Percentiles rank a stretch among this genome's conserved stretches.
Evolutionary conservation across 1,140 invertebrate species (phyloP).

Genomic region (Bombyx mandarina): DNA sequence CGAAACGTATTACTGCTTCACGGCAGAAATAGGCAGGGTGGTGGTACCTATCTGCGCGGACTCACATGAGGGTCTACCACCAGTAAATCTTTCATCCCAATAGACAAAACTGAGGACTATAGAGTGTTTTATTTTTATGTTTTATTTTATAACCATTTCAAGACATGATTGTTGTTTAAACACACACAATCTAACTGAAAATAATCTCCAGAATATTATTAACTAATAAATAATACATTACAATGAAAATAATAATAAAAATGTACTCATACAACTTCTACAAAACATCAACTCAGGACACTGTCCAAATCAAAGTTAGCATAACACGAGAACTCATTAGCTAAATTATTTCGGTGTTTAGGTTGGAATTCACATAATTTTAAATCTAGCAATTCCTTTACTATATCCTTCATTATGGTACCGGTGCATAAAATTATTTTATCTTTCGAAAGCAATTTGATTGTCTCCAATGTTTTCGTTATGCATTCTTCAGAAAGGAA

Average conservation of each 20-base stretch:
- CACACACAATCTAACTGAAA: too few relatives aligned
- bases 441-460: conserved; percentile 82
- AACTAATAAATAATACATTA: neutral
- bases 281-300: conserved; percentile 30
- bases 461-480: conserved; percentile 84
- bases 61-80: too few relatives aligned
- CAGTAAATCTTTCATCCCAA: too few relatives aligned
- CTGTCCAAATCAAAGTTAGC: conserved; percentile 85
- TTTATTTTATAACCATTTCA: too few relatives aligned
- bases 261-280: neutral
- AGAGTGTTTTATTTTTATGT: too few relatives aligned
- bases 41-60: too few relatives aligned
- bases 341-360: conserved; percentile 88
- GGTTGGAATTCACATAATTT: conserved; percentile 82
- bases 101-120: too few relatives aligned
- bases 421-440: conserved; percentile 94
- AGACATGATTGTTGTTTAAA: too few relatives aligned
- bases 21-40: too few relatives aligned
- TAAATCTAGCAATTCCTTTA: conserved; percentile 75
- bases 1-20: too few relatives aligned
- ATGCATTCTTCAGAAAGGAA: conserved; percentile 95
- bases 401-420: conserved; percentile 82
- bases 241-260: neutral
- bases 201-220: too few relatives aligned
- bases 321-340: conserved; percentile 93